Base-by-base conservation (phyloP, 1,140 invertebrate genomes). In the Mizuhopecten yessoensis region DNA sequence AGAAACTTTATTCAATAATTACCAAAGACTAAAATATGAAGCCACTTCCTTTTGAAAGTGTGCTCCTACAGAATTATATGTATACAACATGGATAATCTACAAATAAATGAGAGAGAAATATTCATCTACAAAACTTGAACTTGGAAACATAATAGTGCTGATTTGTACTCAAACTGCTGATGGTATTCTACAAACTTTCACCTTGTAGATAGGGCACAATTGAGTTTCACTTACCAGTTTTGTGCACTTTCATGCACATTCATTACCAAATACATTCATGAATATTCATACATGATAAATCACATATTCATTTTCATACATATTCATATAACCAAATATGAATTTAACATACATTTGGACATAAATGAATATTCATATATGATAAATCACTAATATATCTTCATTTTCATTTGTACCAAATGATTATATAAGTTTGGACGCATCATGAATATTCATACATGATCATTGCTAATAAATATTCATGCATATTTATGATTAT, bases 21-120 rank as follows among this genome's bases (percentile, higher is more conserved):
- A 75, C 57, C 57, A 75, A 75, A 75, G 57, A 75, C 57, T 75
- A 75, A 29, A 75, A 13, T 29, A 75, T 75, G 11, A 75, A 29
- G 57, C 57, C 57, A 29, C 5, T 75, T 75, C 57, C 57, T n/a
- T 75, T 75, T 75, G 57, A 75, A 75, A 17, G 57, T 75, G 57
- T 75, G 17, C 57, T 29, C n/a, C 57, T 29, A 29, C 17, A 45
- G 17, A 45, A 17, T 45, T 45, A 9, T 75, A 75, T 75, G 23
- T 75, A 75, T 75, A 75, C 23, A 75, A 75, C 29, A 75, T 75
- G 23, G 23, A 75, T 75, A 75, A 5, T 75, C 57, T 75, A 75
- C 57, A 75, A 75, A 75, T 75, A 75, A 75, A 29, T 75, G 57
- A 75, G 57, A n/a, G 57, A 75, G 57, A 75, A 75, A n/a, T 75